Percentiles rank a stretch among this genome's conserved stretches.
Conservation (phyloP, 2,888 invertebrate genomes). For the Campoplex nolae region DNA sequence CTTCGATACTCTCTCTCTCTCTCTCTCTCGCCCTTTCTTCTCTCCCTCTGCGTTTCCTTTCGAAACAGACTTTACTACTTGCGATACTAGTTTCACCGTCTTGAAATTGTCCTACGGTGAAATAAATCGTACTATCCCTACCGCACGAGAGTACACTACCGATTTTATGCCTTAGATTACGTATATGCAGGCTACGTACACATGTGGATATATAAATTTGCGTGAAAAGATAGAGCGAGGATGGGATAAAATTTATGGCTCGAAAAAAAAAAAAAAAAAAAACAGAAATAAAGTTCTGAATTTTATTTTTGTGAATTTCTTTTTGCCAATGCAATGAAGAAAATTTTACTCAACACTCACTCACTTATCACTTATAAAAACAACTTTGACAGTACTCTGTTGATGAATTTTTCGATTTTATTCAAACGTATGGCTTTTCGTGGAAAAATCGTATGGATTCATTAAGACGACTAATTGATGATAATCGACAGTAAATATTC, state of each 20-base stretch:
- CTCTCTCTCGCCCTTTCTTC: neutral
- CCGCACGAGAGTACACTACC: neutral
- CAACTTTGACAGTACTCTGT: neutral
- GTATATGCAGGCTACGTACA: neutral
- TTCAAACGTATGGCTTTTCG: neutral
- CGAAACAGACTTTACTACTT: constrained; percentile 64
- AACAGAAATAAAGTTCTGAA: neutral
- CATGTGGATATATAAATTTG: constrained; percentile 11
- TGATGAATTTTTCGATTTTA: neutral
- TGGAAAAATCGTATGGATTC: neutral
- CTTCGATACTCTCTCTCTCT: constrained; percentile 3
- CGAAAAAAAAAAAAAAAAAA: neutral
- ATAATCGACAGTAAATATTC: neutral
- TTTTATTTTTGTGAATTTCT: neutral
- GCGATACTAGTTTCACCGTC: constrained; percentile 57
- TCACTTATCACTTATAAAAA: neutral
- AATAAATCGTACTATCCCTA: constrained; percentile 57
- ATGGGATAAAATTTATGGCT: constrained; percentile 2
- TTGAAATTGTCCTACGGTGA: constrained; percentile 55
- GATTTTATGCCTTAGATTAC: constrained; percentile 24
- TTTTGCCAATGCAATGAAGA: neutral
- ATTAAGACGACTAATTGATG: neutral
- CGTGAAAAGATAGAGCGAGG: constrained; percentile 8
- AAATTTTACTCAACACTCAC: too few species aligned
- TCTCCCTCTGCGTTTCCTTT: constrained; percentile 11